Percentiles rank a stretch among this genome's conserved stretches.
Evolutionary conservation across 1,140 invertebrate genomes (phyloP).

Genomic region (Capitella teleta): DNA sequence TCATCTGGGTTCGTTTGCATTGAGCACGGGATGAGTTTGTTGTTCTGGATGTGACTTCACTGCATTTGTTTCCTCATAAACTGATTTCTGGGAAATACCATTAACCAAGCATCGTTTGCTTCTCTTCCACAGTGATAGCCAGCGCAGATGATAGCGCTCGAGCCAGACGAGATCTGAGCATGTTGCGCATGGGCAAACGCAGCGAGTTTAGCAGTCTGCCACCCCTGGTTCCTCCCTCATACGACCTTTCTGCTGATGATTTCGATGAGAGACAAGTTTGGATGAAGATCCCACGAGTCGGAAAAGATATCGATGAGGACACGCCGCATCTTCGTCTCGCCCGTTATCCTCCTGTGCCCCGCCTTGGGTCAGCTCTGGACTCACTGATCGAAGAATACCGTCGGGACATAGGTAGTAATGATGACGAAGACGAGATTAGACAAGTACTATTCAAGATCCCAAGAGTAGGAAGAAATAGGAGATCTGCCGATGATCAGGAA

Average conservation of each 20-base stretch:
- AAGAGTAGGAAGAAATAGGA: neutral
- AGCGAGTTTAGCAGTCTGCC: neutral
- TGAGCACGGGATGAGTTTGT: too few species aligned
- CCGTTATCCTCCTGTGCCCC: conserved; percentile 5
- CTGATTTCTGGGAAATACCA: too few species aligned
- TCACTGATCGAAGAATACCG: neutral
- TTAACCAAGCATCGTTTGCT: neutral
- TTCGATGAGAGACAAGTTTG: neutral
- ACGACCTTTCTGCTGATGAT: neutral
- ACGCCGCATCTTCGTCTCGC: neutral
- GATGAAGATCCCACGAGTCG: conserved; percentile 4
- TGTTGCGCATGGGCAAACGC: conserved; percentile 6
- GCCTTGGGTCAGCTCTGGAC: conserved; percentile 1
- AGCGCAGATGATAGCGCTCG: neutral
- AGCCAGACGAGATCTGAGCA: neutral
- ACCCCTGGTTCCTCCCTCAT: neutral
- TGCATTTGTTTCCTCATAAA: too few species aligned
- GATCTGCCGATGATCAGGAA: neutral
- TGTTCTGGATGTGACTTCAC: too few species aligned
- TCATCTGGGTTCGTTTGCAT: too few species aligned
- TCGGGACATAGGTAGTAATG: too few species aligned
- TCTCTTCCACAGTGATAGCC: neutral
- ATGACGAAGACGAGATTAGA: neutral
- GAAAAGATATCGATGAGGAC: conserved; percentile 1
- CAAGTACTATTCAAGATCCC: neutral